A percentile compares a stretch with the other conserved stretches of the same genome.
Conservation (phyloP, 1,140 invertebrate genomes). For the Bombus confusus region DNA sequence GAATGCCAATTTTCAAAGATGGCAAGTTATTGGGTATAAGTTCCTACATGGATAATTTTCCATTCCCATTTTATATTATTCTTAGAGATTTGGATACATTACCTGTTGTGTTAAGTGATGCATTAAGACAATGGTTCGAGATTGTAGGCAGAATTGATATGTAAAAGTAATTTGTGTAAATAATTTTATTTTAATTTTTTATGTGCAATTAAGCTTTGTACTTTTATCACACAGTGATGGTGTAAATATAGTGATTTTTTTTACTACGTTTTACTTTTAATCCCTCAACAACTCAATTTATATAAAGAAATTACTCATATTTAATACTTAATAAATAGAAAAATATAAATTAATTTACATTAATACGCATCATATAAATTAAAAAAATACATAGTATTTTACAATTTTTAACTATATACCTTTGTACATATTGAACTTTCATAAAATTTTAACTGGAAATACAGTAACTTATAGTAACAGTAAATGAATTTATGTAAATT, state of each 20-base stretch:
- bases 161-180: conserved; percentile 45
- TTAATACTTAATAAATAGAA: too few relatives aligned
- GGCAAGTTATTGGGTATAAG: conserved; percentile 85
- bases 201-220: not conserved
- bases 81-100: conserved; percentile 93
- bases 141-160: conserved; percentile 88
- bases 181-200: not conserved
- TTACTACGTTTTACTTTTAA: too few relatives aligned
- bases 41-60: conserved; percentile 96
- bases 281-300: too few relatives aligned
- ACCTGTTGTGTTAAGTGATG: conserved; percentile 96
- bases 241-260: not conserved
- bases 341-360: too few relatives aligned
- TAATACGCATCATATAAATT: too few relatives aligned
- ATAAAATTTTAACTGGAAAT: too few relatives aligned
- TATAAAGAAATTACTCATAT: too few relatives aligned
- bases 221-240: not conserved
- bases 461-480: too few relatives aligned
- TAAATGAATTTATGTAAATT: too few relatives aligned
- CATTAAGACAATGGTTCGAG: conserved; percentile 99
- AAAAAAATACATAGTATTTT: too few relatives aligned
- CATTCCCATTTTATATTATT: conserved; percentile 99
- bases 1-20: conserved; percentile 88
- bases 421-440: too few relatives aligned
- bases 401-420: too few relatives aligned